Conservation (phyloP, 2,113 vertebrate species). For the Erpornis zantholeuca region DNA sequence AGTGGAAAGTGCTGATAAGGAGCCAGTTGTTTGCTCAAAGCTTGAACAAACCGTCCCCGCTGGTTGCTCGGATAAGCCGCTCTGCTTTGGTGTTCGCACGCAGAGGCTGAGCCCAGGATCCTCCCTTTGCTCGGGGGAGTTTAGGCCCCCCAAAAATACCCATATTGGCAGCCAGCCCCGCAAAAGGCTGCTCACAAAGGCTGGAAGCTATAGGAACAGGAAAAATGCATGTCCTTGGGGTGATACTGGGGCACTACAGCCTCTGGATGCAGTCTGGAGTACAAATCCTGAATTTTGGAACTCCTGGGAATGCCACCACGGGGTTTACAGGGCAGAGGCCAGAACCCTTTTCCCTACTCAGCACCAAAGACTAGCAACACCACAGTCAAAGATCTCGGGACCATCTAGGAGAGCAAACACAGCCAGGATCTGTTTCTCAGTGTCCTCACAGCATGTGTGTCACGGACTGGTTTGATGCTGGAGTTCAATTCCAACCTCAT, state of each 20-base stretch:
- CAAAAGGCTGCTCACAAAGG: not conserved
- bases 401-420: not conserved
- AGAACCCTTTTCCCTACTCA: not conserved
- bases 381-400: not conserved
- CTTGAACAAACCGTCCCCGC: conserved; percentile 4
- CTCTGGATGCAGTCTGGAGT: not conserved
- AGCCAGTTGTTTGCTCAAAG: conserved; percentile 58
- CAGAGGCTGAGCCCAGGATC: not conserved
- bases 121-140: not conserved
- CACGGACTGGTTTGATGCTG: rapidly evolving
- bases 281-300: not conserved
- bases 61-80: not conserved
- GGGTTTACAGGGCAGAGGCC: not conserved
- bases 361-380: not conserved
- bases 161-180: not conserved
- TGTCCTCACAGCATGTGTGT: rapidly evolving
- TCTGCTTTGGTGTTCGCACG: rapidly evolving
- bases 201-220: not conserved
- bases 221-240: rapidly evolving
- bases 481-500: not conserved
- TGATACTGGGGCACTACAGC: not conserved
- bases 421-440: not conserved
- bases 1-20: conserved; percentile 57
- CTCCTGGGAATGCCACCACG: not conserved
- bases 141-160: not conserved